These are phyloP conservation scores for Euphonia xanthogaster DNA, from an alignment of 2,797 vertebrate species.

Conservation along the genomic window DNA sequence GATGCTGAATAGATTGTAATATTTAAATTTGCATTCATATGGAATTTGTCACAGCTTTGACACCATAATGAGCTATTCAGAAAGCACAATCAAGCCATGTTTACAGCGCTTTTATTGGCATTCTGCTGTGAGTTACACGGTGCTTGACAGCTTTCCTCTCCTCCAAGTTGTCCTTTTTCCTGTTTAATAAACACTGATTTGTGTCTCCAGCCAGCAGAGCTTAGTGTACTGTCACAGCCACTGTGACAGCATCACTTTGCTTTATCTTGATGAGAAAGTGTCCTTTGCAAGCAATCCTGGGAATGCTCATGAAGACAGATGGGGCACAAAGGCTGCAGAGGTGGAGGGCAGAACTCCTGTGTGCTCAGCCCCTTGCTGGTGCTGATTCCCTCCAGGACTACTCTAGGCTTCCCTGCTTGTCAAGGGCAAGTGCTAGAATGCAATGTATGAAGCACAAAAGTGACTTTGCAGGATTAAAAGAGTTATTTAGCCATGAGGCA, in stretches of 20 bases:
- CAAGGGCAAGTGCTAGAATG: background rate
- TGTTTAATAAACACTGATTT: slow-evolving; percentile 26
- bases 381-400: background rate
- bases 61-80: background rate
- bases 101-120: slow-evolving; percentile 23
- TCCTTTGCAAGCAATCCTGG: background rate
- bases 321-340: background rate
- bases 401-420: background rate
- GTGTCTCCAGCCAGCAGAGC: background rate
- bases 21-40: background rate
- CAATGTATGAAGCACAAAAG: background rate
- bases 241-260: background rate
- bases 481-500: background rate
- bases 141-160: slow-evolving; percentile 10
- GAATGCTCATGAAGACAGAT: background rate
- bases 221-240: background rate
- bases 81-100: background rate
- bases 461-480: background rate
- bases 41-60: background rate
- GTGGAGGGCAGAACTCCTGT: background rate
- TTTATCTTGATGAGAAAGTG: background rate
- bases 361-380: background rate
- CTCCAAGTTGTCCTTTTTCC: background rate
- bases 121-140: background rate
- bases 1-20: background rate